Evolutionary conservation across 2,888 invertebrate species (phyloP).

Genomic region (Aelia acuminata): DNA sequence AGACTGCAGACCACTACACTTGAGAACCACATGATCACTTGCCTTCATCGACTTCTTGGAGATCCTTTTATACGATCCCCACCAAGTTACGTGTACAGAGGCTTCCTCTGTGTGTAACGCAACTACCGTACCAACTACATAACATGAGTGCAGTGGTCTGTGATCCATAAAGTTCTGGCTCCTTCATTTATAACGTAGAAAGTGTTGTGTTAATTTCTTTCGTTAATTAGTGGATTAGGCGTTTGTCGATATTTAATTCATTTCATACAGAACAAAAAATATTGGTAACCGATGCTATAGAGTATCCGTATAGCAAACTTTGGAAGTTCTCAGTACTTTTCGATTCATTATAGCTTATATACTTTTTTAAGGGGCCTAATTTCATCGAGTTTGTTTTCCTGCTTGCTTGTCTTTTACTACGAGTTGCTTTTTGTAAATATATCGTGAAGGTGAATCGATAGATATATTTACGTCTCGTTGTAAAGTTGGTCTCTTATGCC

Average conservation of each 20-base stretch:
- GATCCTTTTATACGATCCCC: conserved; percentile 43
- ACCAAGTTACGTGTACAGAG: conserved; percentile 28
- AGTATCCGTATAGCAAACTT: too few relatives aligned
- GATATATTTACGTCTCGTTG: too few relatives aligned
- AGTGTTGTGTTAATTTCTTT: conserved; percentile 15
- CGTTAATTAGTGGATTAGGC: not conserved
- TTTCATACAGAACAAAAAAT: not conserved
- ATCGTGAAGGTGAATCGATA: too few relatives aligned
- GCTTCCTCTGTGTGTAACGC: conserved; percentile 21
- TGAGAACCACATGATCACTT: conserved; percentile 47
- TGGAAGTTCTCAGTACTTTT: too few relatives aligned
- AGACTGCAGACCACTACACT: conserved; percentile 30
- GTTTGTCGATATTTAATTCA: not conserved
- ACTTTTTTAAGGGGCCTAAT: too few relatives aligned
- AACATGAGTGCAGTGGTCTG: conserved; percentile 30
- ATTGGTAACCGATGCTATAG: too few relatives aligned
- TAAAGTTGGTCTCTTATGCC: too few relatives aligned
- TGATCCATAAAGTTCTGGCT: conserved; percentile 39
- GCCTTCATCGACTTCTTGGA: not conserved
- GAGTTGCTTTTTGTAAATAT: too few relatives aligned
- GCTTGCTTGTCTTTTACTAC: too few relatives aligned
- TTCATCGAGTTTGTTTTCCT: too few relatives aligned
- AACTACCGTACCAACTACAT: conserved; percentile 33
- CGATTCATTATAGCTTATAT: too few relatives aligned
- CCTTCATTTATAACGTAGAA: conserved; percentile 16